These are phyloP conservation scores for Ptychodera flava DNA, from an alignment of 35 echinoderm and acorn worm species.

Conservation along the genomic window DNA sequence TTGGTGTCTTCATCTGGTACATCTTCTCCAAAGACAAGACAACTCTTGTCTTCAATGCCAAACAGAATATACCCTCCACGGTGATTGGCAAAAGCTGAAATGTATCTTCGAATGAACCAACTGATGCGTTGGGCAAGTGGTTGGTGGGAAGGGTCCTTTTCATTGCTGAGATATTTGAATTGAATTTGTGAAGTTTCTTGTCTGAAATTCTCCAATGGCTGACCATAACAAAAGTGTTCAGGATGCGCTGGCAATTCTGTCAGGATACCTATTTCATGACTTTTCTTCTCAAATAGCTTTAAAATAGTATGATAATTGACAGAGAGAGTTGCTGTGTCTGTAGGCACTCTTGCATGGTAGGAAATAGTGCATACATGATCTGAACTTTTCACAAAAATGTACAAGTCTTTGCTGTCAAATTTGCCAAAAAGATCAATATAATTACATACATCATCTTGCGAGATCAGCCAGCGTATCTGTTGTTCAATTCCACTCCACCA, in stretches of 20 bases:
- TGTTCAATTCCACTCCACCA: not conserved
- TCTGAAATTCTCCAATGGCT: not conserved
- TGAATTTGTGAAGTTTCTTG: not conserved
- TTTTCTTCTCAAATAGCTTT: not conserved
- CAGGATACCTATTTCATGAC: not conserved
- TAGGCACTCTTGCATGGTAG: not conserved
- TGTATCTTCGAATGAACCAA: not conserved
- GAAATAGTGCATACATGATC: not conserved
- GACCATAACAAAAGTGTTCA: not conserved
- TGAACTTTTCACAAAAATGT: not conserved
- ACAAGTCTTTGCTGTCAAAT: not conserved
- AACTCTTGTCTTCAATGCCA: not conserved
- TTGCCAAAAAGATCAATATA: not conserved
- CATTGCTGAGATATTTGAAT: not conserved
- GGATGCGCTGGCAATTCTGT: not conserved
- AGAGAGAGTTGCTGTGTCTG: not conserved
- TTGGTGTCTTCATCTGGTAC: not conserved
- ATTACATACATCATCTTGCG: not conserved
- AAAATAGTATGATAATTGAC: not conserved
- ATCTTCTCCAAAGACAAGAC: not conserved
- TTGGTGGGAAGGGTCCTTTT: not conserved
- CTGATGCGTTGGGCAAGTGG: not conserved
- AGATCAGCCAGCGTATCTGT: not conserved
- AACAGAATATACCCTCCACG: not conserved
- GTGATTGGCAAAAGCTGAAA: not conserved